A percentile compares a stretch with the other conserved stretches of the same genome.
Conservation (phyloP, 2,888 invertebrate species). For the Bimastos eiseni region DNA sequence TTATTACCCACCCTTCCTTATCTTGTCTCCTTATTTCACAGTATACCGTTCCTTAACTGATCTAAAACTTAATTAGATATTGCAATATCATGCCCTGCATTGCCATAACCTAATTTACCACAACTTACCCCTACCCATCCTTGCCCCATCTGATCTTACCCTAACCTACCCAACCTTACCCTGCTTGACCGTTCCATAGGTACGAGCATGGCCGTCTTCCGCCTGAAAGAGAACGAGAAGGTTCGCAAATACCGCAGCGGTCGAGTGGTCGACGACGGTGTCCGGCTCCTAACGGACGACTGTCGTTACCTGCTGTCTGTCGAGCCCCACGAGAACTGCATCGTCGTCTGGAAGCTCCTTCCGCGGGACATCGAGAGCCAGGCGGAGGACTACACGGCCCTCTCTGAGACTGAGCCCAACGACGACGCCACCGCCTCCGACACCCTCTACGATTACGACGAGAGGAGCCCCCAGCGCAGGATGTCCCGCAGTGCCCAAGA, state of each 20-base stretch:
- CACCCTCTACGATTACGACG: neutral
- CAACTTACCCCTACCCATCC: neutral
- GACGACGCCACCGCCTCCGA: neutral
- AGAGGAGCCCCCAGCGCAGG: neutral
- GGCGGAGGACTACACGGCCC: constrained; percentile 19
- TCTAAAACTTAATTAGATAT: no score
- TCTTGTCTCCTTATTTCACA: no score
- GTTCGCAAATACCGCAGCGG: neutral
- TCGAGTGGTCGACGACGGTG: neutral
- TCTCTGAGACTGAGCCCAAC: neutral
- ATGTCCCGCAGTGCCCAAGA: neutral
- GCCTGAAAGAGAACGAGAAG: constrained; percentile 1
- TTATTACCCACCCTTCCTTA: no score
- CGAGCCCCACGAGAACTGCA: neutral
- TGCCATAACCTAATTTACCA: neutral
- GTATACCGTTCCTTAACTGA: no score
- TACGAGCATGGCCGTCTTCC: constrained; percentile 17
- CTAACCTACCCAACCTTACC: neutral
- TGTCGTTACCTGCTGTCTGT: neutral
- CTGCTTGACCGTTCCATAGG: neutral
- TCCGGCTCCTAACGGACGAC: neutral
- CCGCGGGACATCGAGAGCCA: constrained; percentile 14
- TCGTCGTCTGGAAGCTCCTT: constrained; percentile 18
- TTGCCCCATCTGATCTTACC: neutral
- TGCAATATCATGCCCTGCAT: neutral